phyloP scores from a whole-genome alignment of 35 echinoderm and acorn worm genomes.

The Strongylocentrotus purpuratus region DNA sequence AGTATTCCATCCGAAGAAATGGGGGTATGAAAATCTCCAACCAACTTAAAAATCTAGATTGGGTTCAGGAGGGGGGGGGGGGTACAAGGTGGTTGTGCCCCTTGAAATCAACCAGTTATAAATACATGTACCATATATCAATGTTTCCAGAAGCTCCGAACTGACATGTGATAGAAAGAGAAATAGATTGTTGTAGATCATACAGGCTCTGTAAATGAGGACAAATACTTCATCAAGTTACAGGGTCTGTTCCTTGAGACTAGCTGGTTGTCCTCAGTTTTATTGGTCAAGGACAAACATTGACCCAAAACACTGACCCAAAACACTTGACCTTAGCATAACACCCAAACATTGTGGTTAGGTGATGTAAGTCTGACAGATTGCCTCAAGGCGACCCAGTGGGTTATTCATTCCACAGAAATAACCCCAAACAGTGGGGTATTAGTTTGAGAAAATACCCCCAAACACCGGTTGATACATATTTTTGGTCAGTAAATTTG shows the following conservation, averaged over 20 bases:
- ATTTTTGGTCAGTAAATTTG: not conserved
- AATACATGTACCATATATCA: no score
- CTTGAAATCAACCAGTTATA: no score
- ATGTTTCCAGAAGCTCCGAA: no score
- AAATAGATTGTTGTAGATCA: no score
- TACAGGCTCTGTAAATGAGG: no score
- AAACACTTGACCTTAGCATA: not conserved
- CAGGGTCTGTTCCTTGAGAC: not conserved
- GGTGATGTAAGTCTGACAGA: conserved; percentile 9
- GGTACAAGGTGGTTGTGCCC: no score
- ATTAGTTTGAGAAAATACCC: not conserved
- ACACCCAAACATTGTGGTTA: conserved; percentile 10
- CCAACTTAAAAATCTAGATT: no score
- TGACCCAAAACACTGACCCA: not conserved
- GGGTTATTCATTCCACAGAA: not conserved
- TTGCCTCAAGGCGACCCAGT: not conserved
- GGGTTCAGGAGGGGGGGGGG: no score
- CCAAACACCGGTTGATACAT: not conserved
- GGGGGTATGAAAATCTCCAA: no score
- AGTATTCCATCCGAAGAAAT: no score
- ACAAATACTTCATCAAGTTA: not conserved
- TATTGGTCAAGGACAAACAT: conserved; percentile 9
- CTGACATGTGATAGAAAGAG: no score
- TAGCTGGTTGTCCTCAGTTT: not conserved
- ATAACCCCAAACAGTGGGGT: not conserved